Evolutionary conservation across 1,140 invertebrate species (phyloP).

Genomic region (Leptinotarsa texana): DNA sequence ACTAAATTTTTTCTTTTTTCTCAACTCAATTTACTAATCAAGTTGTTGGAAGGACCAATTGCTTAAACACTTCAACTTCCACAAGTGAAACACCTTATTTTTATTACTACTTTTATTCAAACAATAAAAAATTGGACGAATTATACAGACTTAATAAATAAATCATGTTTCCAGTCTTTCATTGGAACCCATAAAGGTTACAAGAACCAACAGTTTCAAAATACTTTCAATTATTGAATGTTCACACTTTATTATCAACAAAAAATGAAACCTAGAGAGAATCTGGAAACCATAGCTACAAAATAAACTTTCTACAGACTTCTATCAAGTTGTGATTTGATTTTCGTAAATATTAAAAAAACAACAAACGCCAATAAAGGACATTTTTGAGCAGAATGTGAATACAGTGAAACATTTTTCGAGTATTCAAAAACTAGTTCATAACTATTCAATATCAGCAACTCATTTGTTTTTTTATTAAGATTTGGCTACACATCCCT

Average conservation of each 20-base stretch:
- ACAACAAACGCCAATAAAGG: background rate
- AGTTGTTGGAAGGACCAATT: background rate
- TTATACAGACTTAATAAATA: slow-evolving; percentile 14
- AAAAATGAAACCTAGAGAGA: background rate
- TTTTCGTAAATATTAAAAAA: background rate
- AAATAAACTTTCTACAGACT: background rate
- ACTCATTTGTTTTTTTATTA: no score
- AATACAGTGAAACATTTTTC: no score
- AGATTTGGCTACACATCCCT: no score
- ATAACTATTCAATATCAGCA: no score
- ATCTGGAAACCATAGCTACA: background rate
- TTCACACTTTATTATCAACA: background rate
- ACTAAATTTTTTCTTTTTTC: background rate
- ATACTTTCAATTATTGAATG: background rate
- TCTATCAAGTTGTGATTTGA: background rate
- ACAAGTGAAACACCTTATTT: background rate
- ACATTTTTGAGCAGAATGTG: no score
- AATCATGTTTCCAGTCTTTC: slow-evolving; percentile 5
- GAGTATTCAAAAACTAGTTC: no score
- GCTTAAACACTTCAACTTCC: background rate
- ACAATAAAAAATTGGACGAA: slow-evolving; percentile 21
- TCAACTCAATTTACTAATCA: background rate
- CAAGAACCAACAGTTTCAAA: background rate
- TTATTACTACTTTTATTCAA: slow-evolving; percentile 11
- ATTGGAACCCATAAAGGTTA: background rate